phyloP scores from a whole-genome alignment of 1,140 invertebrate species.

The Pseudomyrmex pallidus region DNA sequence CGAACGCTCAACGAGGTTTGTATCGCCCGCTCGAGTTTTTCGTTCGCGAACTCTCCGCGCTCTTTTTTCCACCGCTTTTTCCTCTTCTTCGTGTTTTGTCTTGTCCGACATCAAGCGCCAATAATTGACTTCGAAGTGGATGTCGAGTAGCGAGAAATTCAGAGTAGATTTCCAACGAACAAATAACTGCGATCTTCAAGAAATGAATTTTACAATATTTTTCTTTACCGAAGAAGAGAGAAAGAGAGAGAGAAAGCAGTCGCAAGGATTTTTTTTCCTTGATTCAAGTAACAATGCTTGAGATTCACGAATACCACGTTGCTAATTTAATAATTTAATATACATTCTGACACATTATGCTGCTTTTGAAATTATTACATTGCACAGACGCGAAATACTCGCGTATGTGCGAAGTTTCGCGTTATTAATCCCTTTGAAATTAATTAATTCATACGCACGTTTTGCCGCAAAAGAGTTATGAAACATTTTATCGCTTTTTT shows the following conservation, averaged over 20 bases:
- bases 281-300: conserved; percentile 9
- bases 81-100: background rate
- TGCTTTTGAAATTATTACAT: conserved; percentile 13
- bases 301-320: background rate
- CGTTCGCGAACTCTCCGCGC: background rate
- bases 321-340: conserved; percentile 13
- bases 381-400: background rate
- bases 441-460: background rate
- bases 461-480: background rate
- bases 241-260: background rate
- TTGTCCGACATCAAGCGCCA: conserved; percentile 33
- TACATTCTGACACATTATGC: background rate
- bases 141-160: conserved; percentile 42
- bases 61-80: background rate
- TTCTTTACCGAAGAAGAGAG: background rate
- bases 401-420: background rate
- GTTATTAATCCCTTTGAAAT: conserved; percentile 20
- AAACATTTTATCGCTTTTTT: conserved; percentile 10
- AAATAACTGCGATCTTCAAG: conserved; percentile 37
- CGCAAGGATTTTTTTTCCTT: conserved; percentile 5
- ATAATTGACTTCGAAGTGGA: conserved; percentile 52
- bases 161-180: conserved; percentile 21
- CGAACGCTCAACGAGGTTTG: conserved; percentile 69
- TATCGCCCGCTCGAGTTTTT: conserved; percentile 38
- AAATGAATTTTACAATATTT: conserved; percentile 56